Conservation (phyloP, 2,113 vertebrate species). For the Formicarius rufipectus region DNA sequence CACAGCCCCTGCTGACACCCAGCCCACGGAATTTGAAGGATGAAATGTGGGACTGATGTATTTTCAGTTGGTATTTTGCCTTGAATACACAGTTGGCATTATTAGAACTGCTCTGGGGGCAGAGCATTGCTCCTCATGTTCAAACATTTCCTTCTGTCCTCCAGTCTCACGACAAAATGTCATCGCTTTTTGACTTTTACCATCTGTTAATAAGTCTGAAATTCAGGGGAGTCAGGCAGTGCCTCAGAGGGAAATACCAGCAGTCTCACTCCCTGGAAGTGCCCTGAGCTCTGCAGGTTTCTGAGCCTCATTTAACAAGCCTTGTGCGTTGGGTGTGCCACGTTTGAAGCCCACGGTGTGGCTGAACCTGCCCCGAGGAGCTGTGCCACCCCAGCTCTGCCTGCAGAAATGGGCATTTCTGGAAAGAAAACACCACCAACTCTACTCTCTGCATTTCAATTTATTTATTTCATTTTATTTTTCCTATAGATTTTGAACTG, state of each 20-base stretch:
- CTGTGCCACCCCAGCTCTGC: neutral
- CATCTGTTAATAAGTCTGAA: neutral
- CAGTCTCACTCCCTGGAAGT: fast-evolving
- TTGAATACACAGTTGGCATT: neutral
- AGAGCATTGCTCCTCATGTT: neutral
- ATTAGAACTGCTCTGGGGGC: neutral
- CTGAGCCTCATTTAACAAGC: neutral
- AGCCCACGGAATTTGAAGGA: neutral
- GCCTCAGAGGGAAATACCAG: neutral
- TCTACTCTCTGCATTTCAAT: neutral
- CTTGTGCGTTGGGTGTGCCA: fast-evolving
- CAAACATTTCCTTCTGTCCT: neutral
- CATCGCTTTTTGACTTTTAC: neutral
- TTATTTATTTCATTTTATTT: neutral
- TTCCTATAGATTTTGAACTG: neutral
- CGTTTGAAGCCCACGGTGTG: neutral
- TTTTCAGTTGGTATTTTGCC: neutral
- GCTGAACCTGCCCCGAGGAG: neutral
- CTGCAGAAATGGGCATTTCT: neutral
- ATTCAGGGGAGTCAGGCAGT: neutral
- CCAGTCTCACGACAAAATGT: neutral
- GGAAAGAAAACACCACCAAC: neutral
- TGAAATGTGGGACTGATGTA: neutral
- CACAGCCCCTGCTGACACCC: neutral
- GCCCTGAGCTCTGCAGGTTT: neutral